phyloP scores from a whole-genome alignment of 2,113 vertebrate species.

The Dipodomys spectabilis region DNA sequence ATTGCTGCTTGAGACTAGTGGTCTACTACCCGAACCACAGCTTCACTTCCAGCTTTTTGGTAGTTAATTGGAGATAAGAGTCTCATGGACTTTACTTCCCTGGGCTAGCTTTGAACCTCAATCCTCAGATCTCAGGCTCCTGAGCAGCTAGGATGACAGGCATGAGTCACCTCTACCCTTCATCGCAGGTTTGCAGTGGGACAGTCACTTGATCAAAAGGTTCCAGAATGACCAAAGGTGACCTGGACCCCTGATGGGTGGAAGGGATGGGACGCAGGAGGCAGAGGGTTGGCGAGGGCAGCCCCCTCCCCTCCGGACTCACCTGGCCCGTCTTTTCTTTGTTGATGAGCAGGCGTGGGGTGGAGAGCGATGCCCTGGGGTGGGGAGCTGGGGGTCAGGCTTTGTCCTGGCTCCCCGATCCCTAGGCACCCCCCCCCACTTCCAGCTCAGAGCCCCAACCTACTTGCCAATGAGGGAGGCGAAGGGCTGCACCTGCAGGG shows the following conservation, averaged over 20 bases:
- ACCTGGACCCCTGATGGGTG: background rate
- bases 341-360: slow-evolving; percentile 94
- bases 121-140: too few species aligned
- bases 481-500: slow-evolving; percentile 95
- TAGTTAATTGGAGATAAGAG: too few species aligned
- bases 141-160: too few species aligned
- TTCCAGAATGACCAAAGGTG: background rate
- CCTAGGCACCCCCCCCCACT: background rate
- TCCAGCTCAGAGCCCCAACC: background rate
- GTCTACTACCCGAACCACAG: too few species aligned
- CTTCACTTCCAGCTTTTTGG: too few species aligned
- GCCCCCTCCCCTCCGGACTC: background rate
- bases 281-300: background rate
- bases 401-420: fast-evolving
- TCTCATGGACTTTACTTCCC: too few species aligned
- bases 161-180: too few species aligned
- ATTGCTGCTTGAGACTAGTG: too few species aligned
- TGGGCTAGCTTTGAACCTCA: too few species aligned
- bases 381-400: background rate
- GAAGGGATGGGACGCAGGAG: background rate
- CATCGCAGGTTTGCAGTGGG: background rate
- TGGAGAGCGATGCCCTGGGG: slow-evolving; percentile 90
- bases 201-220: background rate
- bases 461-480: slow-evolving; percentile 94
- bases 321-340: slow-evolving; percentile 95